These are phyloP conservation scores for Oryzias celebensis DNA, from an alignment of 2,113 vertebrate genomes.

Conservation along the genomic window DNA sequence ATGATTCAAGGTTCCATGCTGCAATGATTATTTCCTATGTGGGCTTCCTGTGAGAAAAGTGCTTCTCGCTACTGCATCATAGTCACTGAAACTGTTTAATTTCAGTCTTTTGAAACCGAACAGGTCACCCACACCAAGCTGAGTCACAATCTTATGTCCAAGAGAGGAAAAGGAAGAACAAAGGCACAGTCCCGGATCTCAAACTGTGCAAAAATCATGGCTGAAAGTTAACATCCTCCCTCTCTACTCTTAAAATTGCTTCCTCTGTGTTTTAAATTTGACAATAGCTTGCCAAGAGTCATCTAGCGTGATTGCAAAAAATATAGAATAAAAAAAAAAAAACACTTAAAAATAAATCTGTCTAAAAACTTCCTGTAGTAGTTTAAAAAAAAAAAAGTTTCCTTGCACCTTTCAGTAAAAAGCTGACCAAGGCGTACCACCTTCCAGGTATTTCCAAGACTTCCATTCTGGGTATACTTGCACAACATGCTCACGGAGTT, in stretches of 20 bases:
- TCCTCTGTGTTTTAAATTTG: slow-evolving; percentile 50
- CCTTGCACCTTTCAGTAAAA: background rate
- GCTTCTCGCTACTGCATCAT: slow-evolving; percentile 50
- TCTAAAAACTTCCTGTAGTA: background rate
- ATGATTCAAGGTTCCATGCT: slow-evolving; percentile 49
- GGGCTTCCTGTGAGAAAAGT: slow-evolving; percentile 67
- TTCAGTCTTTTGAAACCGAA: slow-evolving; percentile 58
- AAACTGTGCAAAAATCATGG: slow-evolving; percentile 24
- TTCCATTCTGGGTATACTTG: slow-evolving; percentile 4
- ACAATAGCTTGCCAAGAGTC: slow-evolving; percentile 46
- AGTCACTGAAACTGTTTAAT: slow-evolving; percentile 22
- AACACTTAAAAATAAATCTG: background rate
- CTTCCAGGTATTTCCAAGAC: background rate
- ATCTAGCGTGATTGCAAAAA: slow-evolving; percentile 7
- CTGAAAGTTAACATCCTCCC: slow-evolving; percentile 61
- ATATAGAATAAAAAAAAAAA: background rate
- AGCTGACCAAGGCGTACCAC: background rate
- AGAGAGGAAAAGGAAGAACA: slow-evolving; percentile 45
- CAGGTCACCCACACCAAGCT: slow-evolving; percentile 59
- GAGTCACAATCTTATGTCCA: slow-evolving; percentile 48
- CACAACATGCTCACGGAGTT: slow-evolving; percentile 6
- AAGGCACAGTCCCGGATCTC: slow-evolving; percentile 44
- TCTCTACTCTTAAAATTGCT: slow-evolving; percentile 35
- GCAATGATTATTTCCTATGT: slow-evolving; percentile 70
- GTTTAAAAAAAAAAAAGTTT: background rate